These are phyloP conservation scores for Hirudo medicinalis DNA, from an alignment of 1,140 invertebrate genomes.

Conservation along the genomic window DNA sequence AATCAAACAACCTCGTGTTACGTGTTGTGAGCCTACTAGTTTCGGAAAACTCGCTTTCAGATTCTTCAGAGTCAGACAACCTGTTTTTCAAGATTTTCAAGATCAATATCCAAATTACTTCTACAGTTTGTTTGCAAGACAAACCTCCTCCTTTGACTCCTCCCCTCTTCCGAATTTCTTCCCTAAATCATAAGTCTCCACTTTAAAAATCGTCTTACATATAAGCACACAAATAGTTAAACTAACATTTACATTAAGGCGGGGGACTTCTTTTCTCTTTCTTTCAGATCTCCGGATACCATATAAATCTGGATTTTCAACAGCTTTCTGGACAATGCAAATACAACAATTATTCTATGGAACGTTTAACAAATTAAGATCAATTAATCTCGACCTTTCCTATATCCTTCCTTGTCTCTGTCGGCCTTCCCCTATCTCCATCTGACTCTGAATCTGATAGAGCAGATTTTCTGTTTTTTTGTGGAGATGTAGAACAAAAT, in stretches of 20 bases:
- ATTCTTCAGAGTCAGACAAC: background rate
- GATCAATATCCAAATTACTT: background rate
- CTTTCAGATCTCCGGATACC: conserved; percentile 33
- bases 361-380: background rate
- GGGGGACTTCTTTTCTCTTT: conserved; percentile 30
- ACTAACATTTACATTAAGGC: conserved; percentile 26
- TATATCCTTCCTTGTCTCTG: conserved; percentile 3
- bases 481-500: too few relatives aligned
- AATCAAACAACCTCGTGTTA: background rate
- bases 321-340: conserved; percentile 17
- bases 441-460: background rate
- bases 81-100: background rate
- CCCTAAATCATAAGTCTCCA: background rate
- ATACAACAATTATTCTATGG: background rate
- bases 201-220: background rate
- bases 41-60: background rate
- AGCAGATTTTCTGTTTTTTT: too few relatives aligned
- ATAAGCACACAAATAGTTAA: background rate
- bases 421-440: background rate
- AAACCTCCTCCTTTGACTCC: too few relatives aligned
- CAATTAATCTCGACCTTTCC: background rate
- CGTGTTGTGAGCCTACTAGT: background rate
- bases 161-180: too few relatives aligned
- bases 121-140: background rate
- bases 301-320: conserved; percentile 33